Evolutionary conservation across 2,888 invertebrate species (phyloP).

Genomic region (Scaptodrosophila latifasciaeformis): DNA sequence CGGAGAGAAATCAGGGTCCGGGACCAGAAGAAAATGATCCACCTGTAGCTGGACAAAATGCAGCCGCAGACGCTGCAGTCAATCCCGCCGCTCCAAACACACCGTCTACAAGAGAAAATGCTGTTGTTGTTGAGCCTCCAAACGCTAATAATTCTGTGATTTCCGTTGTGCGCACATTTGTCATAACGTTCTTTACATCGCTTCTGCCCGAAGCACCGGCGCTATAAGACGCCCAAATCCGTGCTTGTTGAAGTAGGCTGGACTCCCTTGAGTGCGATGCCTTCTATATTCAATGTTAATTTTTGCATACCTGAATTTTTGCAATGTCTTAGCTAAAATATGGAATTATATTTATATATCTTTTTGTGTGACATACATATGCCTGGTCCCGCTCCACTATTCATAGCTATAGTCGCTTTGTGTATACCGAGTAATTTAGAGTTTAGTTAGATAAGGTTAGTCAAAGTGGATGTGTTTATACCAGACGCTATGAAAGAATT

Average conservation of each 20-base stretch:
- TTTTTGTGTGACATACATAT: slow-evolving; percentile 10
- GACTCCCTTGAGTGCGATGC: too few species aligned
- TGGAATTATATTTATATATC: slow-evolving; percentile 24
- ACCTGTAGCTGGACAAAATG: slow-evolving; percentile 10
- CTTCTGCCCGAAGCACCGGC: slow-evolving; percentile 91
- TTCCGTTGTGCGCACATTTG: slow-evolving; percentile 90
- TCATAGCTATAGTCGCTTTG: slow-evolving; percentile 11
- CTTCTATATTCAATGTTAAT: slow-evolving; percentile 39
- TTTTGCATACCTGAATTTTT: slow-evolving; percentile 40
- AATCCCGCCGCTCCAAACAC: slow-evolving; percentile 19
- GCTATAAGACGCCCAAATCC: slow-evolving; percentile 43
- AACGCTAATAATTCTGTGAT: slow-evolving; percentile 80
- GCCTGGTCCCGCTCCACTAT: background rate
- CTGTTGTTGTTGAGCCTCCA: slow-evolving; percentile 57
- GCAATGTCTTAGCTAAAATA: slow-evolving; percentile 45
- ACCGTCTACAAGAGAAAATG: slow-evolving; percentile 27
- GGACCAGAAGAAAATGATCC: slow-evolving; percentile 43
- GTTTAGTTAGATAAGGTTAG: slow-evolving; percentile 31
- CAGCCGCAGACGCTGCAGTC: slow-evolving; percentile 11
- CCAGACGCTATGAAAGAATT: slow-evolving; percentile 35
- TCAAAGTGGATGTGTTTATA: slow-evolving; percentile 54
- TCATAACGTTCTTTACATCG: slow-evolving; percentile 95
- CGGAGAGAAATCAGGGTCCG: too few species aligned
- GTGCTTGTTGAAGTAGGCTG: too few species aligned
- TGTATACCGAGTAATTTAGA: slow-evolving; percentile 21